phyloP scores from a whole-genome alignment of 2,888 invertebrate genomes.

The Pilophorus perplexus region DNA sequence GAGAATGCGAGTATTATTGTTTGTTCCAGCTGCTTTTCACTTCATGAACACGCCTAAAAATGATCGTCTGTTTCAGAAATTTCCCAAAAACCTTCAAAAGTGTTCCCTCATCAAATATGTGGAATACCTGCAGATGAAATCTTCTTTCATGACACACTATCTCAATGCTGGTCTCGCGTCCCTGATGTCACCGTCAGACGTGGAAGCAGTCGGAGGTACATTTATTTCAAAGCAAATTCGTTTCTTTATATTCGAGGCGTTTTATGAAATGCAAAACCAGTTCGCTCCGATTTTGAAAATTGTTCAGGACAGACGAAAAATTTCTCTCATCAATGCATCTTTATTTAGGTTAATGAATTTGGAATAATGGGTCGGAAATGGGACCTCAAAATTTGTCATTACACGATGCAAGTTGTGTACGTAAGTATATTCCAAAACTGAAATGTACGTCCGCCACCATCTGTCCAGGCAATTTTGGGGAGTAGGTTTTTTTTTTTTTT shows the following conservation, averaged over 20 bases:
- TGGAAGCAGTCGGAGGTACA: conserved; percentile 48
- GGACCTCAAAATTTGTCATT: too few species aligned
- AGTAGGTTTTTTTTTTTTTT: too few species aligned
- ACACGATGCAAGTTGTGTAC: too few species aligned
- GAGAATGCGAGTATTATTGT: too few species aligned
- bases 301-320: neutral
- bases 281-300: neutral
- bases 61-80: conserved; percentile 36
- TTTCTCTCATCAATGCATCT: neutral
- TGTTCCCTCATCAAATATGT: conserved; percentile 46
- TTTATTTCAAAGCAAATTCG: neutral
- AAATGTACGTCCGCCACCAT: too few species aligned
- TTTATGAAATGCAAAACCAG: neutral
- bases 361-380: too few species aligned
- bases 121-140: conserved; percentile 46
- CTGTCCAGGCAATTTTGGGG: too few species aligned
- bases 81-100: conserved; percentile 48
- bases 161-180: conserved; percentile 39
- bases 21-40: neutral
- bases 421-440: too few species aligned
- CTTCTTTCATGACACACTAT: conserved; percentile 38
- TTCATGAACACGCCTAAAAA: neutral
- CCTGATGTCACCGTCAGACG: conserved; percentile 46
- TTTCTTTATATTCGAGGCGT: too few species aligned
- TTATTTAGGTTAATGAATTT: too few species aligned